A percentile compares a stretch with the other conserved stretches of the same genome.
Conservation (phyloP, 2,113 vertebrate species). For the Tetrax tetrax region DNA sequence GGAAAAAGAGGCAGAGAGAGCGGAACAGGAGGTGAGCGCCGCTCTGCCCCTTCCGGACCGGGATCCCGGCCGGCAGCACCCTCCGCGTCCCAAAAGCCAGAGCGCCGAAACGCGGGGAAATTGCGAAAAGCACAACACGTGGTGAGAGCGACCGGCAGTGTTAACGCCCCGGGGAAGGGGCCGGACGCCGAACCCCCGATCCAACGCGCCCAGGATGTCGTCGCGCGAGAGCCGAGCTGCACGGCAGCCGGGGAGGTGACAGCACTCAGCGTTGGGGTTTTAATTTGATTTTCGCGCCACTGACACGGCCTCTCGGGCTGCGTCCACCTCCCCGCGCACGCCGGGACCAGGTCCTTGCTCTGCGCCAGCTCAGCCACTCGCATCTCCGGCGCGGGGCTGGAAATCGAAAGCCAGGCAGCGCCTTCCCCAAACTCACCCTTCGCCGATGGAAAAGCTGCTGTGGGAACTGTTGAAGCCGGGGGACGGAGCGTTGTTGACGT, state of each 20-base stretch:
- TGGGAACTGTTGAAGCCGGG: slow-evolving; percentile 92
- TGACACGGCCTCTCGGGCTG: neutral
- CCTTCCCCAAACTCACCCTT: slow-evolving; percentile 81
- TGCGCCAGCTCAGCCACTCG: no score
- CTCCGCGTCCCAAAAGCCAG: neutral
- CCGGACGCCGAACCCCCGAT: no score
- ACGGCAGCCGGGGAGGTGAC: neutral
- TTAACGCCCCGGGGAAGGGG: accelerated
- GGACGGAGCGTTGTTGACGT: slow-evolving; percentile 89
- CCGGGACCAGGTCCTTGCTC: neutral
- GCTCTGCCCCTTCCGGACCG: neutral
- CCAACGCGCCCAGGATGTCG: no score
- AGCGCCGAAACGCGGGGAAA: neutral
- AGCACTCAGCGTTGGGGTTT: neutral
- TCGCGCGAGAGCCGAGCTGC: neutral
- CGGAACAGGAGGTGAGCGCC: neutral
- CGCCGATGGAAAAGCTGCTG: slow-evolving; percentile 87
- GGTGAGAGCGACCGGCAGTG: accelerated
- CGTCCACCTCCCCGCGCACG: neutral
- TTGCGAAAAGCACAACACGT: no score
- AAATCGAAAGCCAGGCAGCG: neutral
- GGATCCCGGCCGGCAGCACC: neutral
- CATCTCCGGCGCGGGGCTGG: no score
- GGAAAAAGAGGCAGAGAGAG: slow-evolving; percentile 7
- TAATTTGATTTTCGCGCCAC: neutral